These are phyloP conservation scores for Deroplatys truncata DNA, from an alignment of 2,888 invertebrate species.

Conservation along the genomic window DNA sequence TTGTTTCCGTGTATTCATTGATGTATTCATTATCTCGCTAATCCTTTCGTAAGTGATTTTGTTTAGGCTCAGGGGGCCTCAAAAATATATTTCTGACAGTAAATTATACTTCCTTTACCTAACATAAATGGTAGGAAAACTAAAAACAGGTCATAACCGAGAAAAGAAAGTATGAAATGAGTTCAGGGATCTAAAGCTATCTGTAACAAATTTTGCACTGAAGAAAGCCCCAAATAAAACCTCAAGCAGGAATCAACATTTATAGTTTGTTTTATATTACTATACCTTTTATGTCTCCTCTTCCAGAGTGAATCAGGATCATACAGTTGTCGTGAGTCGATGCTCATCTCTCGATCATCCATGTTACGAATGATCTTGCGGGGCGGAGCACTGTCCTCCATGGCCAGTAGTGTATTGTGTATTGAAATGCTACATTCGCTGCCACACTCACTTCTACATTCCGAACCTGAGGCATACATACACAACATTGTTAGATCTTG, in stretches of 20 bases:
- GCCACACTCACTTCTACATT: slow-evolving; percentile 77
- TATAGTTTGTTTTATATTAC: not conserved
- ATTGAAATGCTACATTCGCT: slow-evolving; percentile 71
- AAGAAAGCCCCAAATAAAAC: not conserved
- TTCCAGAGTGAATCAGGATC: slow-evolving; percentile 89
- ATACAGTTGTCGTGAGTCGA: slow-evolving; percentile 75
- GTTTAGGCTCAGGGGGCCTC: no score
- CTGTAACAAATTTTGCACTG: not conserved
- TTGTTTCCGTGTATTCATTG: no score
- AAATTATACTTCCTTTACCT: no score
- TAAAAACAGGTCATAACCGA: no score
- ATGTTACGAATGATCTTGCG: slow-evolving; percentile 35
- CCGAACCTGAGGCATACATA: slow-evolving; percentile 17
- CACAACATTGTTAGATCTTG: no score
- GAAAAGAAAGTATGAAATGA: not conserved
- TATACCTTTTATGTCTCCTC: slow-evolving; percentile 59
- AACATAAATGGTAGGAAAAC: no score
- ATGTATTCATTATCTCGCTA: no score
- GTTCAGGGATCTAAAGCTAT: not conserved
- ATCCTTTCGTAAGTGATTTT: no score
- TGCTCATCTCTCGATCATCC: slow-evolving; percentile 60
- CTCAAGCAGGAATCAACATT: no score
- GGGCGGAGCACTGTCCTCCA: slow-evolving; percentile 51
- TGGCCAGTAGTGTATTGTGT: slow-evolving; percentile 72
- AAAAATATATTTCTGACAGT: no score